Base-by-base conservation (phyloP, 2,797 vertebrate genomes). In the Cryptoblepharus egeriae region DNA sequence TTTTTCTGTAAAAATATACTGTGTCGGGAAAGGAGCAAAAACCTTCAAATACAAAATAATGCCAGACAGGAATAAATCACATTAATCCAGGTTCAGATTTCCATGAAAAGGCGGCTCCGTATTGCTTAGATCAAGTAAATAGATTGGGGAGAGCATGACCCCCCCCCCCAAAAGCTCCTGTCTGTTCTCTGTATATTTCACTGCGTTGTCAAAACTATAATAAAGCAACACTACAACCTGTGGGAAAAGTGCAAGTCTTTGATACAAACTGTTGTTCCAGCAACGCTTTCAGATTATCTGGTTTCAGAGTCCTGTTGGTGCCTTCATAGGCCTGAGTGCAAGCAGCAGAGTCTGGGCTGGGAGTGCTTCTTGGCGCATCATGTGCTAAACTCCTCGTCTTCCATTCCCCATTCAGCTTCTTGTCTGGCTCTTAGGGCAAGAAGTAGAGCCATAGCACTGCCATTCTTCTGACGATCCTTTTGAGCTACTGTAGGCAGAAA, bases 341-440 rank as follows among this genome's bases (percentile, higher is more conserved):
- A 24, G 0, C 18, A 3, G 4, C 1, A 0, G 1, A 1, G 24
- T n/a, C 15, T 24, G 15, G 10, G 20, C 26, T n/a, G 5, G 73
- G 37, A 2, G 64, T 6, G 2, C 74, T 35, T 16, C 69, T 1
- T 32, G 24, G 22, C 37, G 24, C n/a, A 15, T 72, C 57, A 22
- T 0, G 3, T 49, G 24, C 2, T 0, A 3, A 37, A 81, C 7
- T 57, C 28, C 0, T 1, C 0, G 0, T 3, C 64, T 15, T 75
- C 5, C 0, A 30, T 68, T 52, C 88, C 77, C 70, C 5, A 0
- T 81, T 86, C 88, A 3, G 87, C 92, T 2, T 79, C 88, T 68
- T 26, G 85, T n/a, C 91, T 49, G 4, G 94, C 91, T 1, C 35
- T 89, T 85, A 88, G 84, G 37, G 84, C 89, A 0, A 95, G 89